These are phyloP conservation scores for Ginglymostoma cirratum DNA, from an alignment of 2,113 vertebrate genomes.

Conservation along the genomic window DNA sequence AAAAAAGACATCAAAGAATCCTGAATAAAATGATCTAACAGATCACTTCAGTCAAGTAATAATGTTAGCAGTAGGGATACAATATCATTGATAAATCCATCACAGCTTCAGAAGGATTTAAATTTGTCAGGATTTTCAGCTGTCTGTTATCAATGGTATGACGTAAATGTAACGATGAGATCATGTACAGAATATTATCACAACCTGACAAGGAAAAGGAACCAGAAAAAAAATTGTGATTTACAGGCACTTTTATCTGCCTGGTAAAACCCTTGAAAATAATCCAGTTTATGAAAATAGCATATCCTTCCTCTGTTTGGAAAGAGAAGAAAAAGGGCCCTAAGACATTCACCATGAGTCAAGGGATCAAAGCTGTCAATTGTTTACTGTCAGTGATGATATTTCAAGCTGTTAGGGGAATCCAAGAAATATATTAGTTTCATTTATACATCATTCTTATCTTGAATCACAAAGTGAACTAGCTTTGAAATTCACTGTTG, in stretches of 20 bases:
- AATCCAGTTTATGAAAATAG: background rate
- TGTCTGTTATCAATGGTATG: background rate
- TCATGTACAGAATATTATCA: conserved; percentile 24
- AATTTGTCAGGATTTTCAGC: background rate
- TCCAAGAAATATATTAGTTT: background rate
- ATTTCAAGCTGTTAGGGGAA: background rate
- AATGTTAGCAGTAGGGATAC: background rate
- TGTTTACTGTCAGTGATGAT: background rate
- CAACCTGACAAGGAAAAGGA: background rate
- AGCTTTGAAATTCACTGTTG: background rate
- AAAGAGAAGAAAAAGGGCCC: background rate
- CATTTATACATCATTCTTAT: background rate
- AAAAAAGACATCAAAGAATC: background rate
- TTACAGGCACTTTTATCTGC: background rate
- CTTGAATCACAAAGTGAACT: background rate
- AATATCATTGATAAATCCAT: background rate
- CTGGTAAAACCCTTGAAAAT: background rate
- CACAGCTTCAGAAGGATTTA: background rate
- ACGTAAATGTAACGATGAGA: background rate
- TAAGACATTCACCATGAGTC: background rate
- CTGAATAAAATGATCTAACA: background rate
- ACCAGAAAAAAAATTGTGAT: background rate
- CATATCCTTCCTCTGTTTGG: background rate
- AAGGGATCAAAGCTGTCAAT: background rate
- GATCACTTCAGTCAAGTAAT: background rate